Conservation (phyloP, 1,140 invertebrate species). For the Galendromus occidentalis region DNA sequence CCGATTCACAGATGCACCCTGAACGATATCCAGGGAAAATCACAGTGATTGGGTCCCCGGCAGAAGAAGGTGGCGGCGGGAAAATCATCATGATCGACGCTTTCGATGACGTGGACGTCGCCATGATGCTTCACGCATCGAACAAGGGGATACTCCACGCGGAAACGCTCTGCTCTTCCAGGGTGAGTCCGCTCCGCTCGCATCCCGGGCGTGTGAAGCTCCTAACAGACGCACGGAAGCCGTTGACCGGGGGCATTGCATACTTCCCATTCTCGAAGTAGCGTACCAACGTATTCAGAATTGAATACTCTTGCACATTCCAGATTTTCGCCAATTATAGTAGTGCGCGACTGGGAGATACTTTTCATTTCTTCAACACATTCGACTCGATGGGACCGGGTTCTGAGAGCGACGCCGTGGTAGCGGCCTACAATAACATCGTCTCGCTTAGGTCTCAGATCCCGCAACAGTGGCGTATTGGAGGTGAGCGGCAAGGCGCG, state of each 20-base stretch:
- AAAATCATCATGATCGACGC: slow-evolving; percentile 27
- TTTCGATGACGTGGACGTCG: slow-evolving; percentile 27
- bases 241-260: no score
- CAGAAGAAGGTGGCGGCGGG: slow-evolving; percentile 29
- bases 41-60: slow-evolving; percentile 28
- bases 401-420: background rate
- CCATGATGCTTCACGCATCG: slow-evolving; percentile 28
- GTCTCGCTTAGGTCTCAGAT: background rate
- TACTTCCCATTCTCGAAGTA: no score
- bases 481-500: background rate
- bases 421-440: background rate
- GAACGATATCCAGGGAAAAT: slow-evolving; percentile 15
- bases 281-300: no score
- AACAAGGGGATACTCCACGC: slow-evolving; percentile 3
- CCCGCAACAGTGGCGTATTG: background rate
- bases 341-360: background rate
- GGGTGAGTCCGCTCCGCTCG: background rate
- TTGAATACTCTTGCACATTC: background rate
- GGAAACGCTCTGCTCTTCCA: background rate
- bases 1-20: background rate
- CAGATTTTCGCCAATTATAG: background rate
- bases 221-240: no score
- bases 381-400: background rate
- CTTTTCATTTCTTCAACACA: background rate
- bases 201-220: no score